Conservation (phyloP, 2,888 invertebrate species). For the Idaea dimidiata region DNA sequence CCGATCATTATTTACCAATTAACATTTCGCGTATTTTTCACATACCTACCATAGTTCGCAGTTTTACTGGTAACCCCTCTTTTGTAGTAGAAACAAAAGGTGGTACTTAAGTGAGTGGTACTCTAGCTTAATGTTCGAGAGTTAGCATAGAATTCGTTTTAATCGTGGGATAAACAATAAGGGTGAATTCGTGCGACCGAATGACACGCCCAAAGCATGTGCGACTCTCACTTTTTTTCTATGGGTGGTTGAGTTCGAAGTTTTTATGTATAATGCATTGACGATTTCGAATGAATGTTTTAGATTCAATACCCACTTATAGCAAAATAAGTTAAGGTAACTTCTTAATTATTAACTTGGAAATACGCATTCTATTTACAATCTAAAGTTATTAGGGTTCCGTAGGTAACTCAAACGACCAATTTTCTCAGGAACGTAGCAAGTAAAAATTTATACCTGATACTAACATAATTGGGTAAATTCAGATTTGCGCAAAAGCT, state of each 20-base stretch:
- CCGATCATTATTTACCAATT: slow-evolving; percentile 39
- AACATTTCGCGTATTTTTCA: slow-evolving; percentile 35
- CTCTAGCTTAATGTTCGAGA: slow-evolving; percentile 77
- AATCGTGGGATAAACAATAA: slow-evolving; percentile 80
- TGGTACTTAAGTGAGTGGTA: slow-evolving; percentile 49
- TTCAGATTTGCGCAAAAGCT: too few species aligned
- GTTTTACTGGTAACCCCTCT: slow-evolving; percentile 47
- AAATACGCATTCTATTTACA: too few species aligned
- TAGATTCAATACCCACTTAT: background rate
- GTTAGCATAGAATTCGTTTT: slow-evolving; percentile 79
- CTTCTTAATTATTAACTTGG: too few species aligned
- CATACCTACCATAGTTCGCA: slow-evolving; percentile 34
- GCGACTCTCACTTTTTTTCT: slow-evolving; percentile 31
- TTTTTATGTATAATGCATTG: slow-evolving; percentile 33
- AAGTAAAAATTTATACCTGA: too few species aligned
- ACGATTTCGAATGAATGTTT: slow-evolving; percentile 17
- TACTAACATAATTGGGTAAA: too few species aligned
- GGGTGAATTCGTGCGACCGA: slow-evolving; percentile 56
- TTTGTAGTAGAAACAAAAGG: slow-evolving; percentile 77
- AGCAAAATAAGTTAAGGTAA: too few species aligned
- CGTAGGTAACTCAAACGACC: too few species aligned
- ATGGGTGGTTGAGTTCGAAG: slow-evolving; percentile 30
- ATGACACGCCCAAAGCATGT: slow-evolving; percentile 68
- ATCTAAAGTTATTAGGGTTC: too few species aligned
- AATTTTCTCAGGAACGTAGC: too few species aligned